Evolutionary conservation across 2,113 vertebrate species (phyloP).

Genomic region (Ciconia stormi): DNA sequence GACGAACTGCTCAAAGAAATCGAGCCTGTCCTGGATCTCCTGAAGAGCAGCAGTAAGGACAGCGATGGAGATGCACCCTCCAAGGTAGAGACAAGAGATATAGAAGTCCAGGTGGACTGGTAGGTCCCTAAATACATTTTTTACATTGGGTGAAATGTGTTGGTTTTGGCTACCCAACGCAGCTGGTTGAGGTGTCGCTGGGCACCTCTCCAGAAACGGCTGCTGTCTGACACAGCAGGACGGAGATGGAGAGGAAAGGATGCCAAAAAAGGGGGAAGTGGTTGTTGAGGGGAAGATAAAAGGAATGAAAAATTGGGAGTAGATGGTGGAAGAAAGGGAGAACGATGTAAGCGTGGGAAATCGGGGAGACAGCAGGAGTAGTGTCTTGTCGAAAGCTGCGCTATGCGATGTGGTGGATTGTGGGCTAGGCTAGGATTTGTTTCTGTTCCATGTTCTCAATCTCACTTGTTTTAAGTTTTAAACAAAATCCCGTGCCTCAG

Average conservation of each 20-base stretch:
- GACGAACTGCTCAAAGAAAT: slow-evolving; percentile 92
- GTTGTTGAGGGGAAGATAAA: background rate
- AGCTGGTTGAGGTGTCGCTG: background rate
- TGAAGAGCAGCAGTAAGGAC: slow-evolving; percentile 80
- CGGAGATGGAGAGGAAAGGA: background rate
- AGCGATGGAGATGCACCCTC: slow-evolving; percentile 76
- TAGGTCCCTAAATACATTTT: slow-evolving; percentile 68
- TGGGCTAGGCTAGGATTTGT: rapidly evolving
- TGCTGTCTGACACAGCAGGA: background rate
- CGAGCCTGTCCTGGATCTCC: slow-evolving; percentile 88
- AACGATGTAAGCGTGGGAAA: rapidly evolving
- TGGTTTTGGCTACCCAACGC: rapidly evolving
- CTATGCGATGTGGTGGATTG: background rate
- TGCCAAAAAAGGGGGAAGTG: rapidly evolving
- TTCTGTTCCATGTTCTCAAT: background rate
- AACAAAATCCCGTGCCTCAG: background rate
- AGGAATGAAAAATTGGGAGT: background rate
- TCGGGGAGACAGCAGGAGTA: rapidly evolving
- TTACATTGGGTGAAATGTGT: background rate
- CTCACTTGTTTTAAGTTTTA: background rate
- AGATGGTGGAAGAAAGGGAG: background rate
- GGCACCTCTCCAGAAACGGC: background rate
- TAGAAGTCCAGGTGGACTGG: slow-evolving; percentile 92
- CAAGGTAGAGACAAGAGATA: slow-evolving; percentile 81
- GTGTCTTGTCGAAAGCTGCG: background rate